Percentiles rank a stretch among this genome's conserved stretches.
Evolutionary conservation across 2,113 vertebrate genomes (phyloP).

Genomic region (Dasyornis broadbenti): DNA sequence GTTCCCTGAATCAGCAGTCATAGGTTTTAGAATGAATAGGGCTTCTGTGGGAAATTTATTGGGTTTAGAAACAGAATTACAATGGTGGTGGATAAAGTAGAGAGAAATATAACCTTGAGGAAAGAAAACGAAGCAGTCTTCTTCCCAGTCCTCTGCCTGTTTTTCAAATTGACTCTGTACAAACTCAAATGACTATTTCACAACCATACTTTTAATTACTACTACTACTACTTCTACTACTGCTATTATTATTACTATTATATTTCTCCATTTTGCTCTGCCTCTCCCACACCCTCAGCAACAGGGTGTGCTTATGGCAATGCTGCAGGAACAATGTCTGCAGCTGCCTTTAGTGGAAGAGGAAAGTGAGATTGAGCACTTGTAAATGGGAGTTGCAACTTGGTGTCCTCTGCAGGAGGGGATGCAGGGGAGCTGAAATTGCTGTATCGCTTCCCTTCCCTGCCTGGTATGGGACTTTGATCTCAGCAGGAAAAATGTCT

Average conservation of each 20-base stretch:
- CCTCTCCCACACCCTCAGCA: neutral
- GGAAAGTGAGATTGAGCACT: accelerated
- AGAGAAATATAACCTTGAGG: neutral
- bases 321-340: accelerated
- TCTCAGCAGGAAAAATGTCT: neutral
- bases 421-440: neutral
- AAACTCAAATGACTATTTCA: neutral
- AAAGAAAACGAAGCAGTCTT: neutral
- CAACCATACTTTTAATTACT: neutral
- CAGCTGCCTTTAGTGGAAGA: neutral
- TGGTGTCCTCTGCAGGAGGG: neutral
- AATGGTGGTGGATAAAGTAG: neutral
- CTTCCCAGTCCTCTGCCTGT: neutral
- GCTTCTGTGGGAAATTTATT: conserved; percentile 40
- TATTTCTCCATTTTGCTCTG: neutral
- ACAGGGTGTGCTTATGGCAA: neutral
- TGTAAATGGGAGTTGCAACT: neutral
- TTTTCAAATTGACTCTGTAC: neutral
- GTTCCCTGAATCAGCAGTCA: conserved; percentile 47
- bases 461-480: neutral
- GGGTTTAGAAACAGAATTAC: conserved; percentile 30
- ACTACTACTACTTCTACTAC: neutral
- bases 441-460: neutral
- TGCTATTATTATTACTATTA: neutral
- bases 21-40: conserved; percentile 7